phyloP scores from a whole-genome alignment of 2,888 invertebrate genomes.

The Psylliodes chrysocephalus region DNA sequence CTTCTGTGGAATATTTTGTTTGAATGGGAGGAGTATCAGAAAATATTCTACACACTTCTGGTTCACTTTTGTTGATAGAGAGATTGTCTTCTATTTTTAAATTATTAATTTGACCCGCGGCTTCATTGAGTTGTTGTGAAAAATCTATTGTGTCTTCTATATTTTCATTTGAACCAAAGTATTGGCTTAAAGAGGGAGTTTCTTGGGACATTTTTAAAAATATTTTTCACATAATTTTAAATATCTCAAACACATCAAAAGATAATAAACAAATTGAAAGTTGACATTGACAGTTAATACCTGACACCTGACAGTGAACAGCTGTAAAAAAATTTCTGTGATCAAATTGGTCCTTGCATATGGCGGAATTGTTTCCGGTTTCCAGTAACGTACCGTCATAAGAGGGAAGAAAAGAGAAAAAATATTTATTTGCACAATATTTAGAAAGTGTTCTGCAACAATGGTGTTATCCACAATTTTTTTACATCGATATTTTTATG shows the following conservation, averaged over 20 bases:
- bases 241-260: neutral
- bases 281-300: neutral
- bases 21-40: conserved; percentile 61
- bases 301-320: too few relatives aligned
- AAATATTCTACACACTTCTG: conserved; percentile 65
- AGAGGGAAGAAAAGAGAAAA: too few relatives aligned
- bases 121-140: conserved; percentile 50
- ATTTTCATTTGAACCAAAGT: conserved; percentile 63
- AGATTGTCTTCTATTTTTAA: conserved; percentile 48
- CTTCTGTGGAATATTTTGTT: conserved; percentile 62
- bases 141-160: conserved; percentile 50
- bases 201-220: conserved; percentile 36
- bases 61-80: conserved; percentile 57
- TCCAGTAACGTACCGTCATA: too few relatives aligned
- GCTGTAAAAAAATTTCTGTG: too few relatives aligned
- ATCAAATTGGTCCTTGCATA: too few relatives aligned
- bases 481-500: too few relatives aligned
- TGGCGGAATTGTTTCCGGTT: too few relatives aligned
- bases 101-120: conserved; percentile 50
- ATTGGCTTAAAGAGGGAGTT: conserved; percentile 69
- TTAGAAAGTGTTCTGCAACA: too few relatives aligned
- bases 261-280: neutral
- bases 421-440: too few relatives aligned
- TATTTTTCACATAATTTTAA: conserved; percentile 1
- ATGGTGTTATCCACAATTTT: too few relatives aligned